Evolutionary conservation across 2,888 invertebrate genomes (phyloP).

Genomic region (Drosophila engyochracea): DNA sequence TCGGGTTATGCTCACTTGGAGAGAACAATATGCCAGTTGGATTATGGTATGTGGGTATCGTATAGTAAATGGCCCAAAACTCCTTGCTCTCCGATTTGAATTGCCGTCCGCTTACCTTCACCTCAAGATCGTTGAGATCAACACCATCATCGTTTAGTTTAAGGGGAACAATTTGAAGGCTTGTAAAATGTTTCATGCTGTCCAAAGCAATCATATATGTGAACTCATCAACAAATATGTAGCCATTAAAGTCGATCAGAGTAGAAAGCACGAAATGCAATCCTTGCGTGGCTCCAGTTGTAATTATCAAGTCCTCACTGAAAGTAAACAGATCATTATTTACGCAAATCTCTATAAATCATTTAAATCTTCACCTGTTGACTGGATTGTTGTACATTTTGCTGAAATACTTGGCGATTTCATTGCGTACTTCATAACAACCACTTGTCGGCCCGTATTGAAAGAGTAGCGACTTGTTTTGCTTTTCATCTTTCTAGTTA

Average conservation of each 20-base stretch:
- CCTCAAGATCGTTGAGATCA: constrained; percentile 86
- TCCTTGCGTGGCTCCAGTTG: constrained; percentile 88
- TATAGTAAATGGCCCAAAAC: constrained; percentile 87
- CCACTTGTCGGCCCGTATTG: constrained; percentile 87
- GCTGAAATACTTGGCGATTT: constrained; percentile 86
- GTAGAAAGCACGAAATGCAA: constrained; percentile 87
- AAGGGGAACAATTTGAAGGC: constrained; percentile 87
- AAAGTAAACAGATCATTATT: constrained; percentile 45
- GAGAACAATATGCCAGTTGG: constrained; percentile 87
- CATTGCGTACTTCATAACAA: constrained; percentile 85
- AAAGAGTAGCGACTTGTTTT: constrained; percentile 83
- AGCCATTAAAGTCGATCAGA: constrained; percentile 86
- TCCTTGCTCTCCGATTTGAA: constrained; percentile 84
- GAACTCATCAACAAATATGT: constrained; percentile 88
- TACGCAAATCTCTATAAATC: not conserved
- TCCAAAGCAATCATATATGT: constrained; percentile 88
- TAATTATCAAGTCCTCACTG: constrained; percentile 87
- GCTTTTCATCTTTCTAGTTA: constrained; percentile 72
- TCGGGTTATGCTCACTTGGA: constrained; percentile 78
- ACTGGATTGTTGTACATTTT: constrained; percentile 85
- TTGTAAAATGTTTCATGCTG: constrained; percentile 86
- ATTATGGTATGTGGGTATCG: constrained; percentile 88
- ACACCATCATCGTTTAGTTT: constrained; percentile 87
- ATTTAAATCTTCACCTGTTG: constrained; percentile 72
- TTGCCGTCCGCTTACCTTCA: constrained; percentile 82